Base-by-base conservation (phyloP, 2,888 invertebrate genomes). In the Eristalis arbustorum region DNA sequence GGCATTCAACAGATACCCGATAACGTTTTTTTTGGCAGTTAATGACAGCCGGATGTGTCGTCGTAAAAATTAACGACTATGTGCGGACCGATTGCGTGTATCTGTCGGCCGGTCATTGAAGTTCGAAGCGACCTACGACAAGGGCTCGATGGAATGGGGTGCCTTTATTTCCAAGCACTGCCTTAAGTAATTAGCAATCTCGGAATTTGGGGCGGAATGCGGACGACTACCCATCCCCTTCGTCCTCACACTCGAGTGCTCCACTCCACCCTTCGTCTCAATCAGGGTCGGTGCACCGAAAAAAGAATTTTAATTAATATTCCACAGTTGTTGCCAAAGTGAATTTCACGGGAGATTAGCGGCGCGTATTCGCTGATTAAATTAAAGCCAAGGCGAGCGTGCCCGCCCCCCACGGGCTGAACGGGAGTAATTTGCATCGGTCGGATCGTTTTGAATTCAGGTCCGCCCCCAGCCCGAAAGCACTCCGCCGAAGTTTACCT, bases 331-430 rank as follows among this genome's bases (percentile, higher is more conserved):
- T 80, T 73, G 67, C 62, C 62, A 18, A 57, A 34, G 62, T 57
- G 37, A 80, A 73, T 80, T 80, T 80, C 68, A 80, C 57, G 25
- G 56, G 61, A 72, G 73, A 85, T 85, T 81, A 85, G 76, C 81
- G 69, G 34, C 67, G 42, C 63, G 73, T 73, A 85, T 81, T 69
- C 73, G 67, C 68, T 77, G 84, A 85, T 85, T 81, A 77, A 77
- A 85, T 81, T 85, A 77, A 80, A 84, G 42, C 66, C 80, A 67
- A 61, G 71, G 61, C 31, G 31, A 34, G 72, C 49, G 71, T 61
- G 59, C 49, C 34, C 56, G 31, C 22, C 74, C 56, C 49, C n/a
- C 49, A 18, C 56, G 10, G 67, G 74, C 22, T 28, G 18, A 37
- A 11, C 42, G 13, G 31, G 34, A 74, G 42, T 67, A 78, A 71